Base-by-base conservation (phyloP, 2,113 vertebrate species). In the cattle (Bos taurus) region DNA sequence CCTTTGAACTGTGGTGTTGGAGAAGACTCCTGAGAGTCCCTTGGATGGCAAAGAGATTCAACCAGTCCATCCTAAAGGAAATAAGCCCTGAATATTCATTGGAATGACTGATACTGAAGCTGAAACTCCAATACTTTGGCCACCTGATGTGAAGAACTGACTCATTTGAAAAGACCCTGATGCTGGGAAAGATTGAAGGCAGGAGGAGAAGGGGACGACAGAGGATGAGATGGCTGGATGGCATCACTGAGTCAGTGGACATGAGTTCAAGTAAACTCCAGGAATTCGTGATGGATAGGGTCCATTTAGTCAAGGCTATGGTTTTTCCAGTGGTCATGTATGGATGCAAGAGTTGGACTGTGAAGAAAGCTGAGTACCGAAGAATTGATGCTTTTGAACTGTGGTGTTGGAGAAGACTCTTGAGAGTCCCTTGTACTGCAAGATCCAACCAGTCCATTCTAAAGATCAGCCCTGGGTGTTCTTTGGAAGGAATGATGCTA, bases 151-250 rank as follows among this genome's bases (percentile, higher is more conserved):
- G n/a, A 71, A 3, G 19, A 71, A 11, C 9, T 71, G 64, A 71
- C 9, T 36, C 2, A 71, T 71, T 36, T 11, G n/a, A 21, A 71
- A 36, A 71, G n/a, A 36, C n/a, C 1, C 19, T 23, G 64, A 71
- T 36, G 64, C 4, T 71, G n/a, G 64, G 19, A 21, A 36, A 36
- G 64, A 71, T 6, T 71, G 19, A 23, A 21, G 64, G 64, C n/a
- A 23, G 64, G n/a, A 67, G 17, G 17, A 71, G 64, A 36, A 71
- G 2, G 19, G 19, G 19, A 36, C 0, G 0, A 36, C n/a, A 36
- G 64, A 36, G n/a, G 64, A 36, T 71, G n/a, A 71, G n/a, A 36
- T 71, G 64, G 19, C 9, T 36, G 5, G 64, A 36, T 71, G n/a
- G n/a, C 9, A 21, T 71, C 64, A 71, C 64, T 71, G 64, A 71